Evolutionary conservation across 2,113 vertebrate genomes (phyloP), one percentile per base, ranked within the genome.

Genomic region (Sprattus sprattus): DNA sequence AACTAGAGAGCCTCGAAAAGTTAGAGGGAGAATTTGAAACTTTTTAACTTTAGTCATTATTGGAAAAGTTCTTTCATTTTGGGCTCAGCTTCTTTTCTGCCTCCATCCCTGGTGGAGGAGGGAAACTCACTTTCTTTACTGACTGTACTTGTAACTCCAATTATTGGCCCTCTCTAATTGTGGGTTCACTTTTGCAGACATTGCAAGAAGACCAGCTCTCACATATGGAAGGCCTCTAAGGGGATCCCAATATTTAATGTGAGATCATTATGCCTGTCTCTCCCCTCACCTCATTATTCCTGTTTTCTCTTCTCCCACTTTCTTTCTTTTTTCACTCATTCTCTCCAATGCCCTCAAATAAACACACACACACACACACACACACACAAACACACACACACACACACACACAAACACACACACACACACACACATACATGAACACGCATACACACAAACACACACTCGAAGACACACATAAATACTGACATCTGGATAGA

Each of bases 391-490:
- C 28, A 39, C 11, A 67, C 7, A 67, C 28, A 39, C 28, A 75
- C 13, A 75, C 3, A 5, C 28, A 75, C 0, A 22, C 57, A 64
- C 57, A 64, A 18, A 20, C 18, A 16, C 20, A n/a, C 57, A 64
- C 1, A 64, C 57, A 64, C 4, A 64, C 2, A 64, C 57, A 64
- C 5, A 64, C 20, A 64, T 22, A 25, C 71, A 71, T 28, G 10
- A 11, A 32, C 67, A 71, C 67, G 32, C 25, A 71, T 28, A 32
- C n/a, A 71, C 25, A 71, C 67, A 32, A 18, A 3, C 13, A 52
- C 46, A 50, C 60, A 78, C 64, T 71, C 82, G 45, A 54, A 64
- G 44, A 83, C 57, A 57, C 82, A 57, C 82, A 83, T 50, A 57
- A 13, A 50, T 16, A 83, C 82, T 28, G 50, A 39, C 82, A 39